Evolutionary conservation across 1,140 invertebrate species (phyloP).

Genomic region (Oryzaephilus surinamensis): DNA sequence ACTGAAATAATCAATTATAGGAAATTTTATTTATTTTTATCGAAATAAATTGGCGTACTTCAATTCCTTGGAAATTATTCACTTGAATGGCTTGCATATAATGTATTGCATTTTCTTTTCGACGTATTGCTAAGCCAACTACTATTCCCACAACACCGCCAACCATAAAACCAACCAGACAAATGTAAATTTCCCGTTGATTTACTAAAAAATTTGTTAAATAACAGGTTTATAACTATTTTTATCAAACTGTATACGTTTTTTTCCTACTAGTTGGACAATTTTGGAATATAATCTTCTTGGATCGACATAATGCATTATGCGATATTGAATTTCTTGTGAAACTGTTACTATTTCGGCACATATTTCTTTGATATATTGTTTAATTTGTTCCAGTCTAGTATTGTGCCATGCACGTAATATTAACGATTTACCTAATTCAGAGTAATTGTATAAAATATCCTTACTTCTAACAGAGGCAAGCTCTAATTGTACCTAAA

Average conservation of each 20-base stretch:
- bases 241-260: too few species aligned
- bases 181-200: too few species aligned
- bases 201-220: too few species aligned
- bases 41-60: slow-evolving; percentile 34
- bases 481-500: slow-evolving; percentile 36
- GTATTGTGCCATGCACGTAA: slow-evolving; percentile 31
- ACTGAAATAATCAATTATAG: slow-evolving; percentile 32
- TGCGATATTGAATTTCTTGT: slow-evolving; percentile 30
- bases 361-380: too few species aligned
- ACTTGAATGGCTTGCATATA: slow-evolving; percentile 45
- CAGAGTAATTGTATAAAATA: slow-evolving; percentile 29
- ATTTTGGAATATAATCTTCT: slow-evolving; percentile 21
- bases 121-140: slow-evolving; percentile 35
- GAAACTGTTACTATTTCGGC: slow-evolving; percentile 31
- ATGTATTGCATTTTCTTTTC: slow-evolving; percentile 31
- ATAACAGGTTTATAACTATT: too few species aligned
- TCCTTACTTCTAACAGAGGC: slow-evolving; percentile 36
- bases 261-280: slow-evolving; percentile 16
- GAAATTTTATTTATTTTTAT: slow-evolving; percentile 9
- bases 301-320: slow-evolving; percentile 21
- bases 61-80: slow-evolving; percentile 42
- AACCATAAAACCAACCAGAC: slow-evolving; percentile 41
- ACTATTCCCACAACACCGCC: slow-evolving; percentile 41
- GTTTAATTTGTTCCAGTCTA: too few species aligned
- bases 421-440: slow-evolving; percentile 29